Evolutionary conservation across 2,797 vertebrate genomes (phyloP).

Genomic region (Oreortyx pictus): DNA sequence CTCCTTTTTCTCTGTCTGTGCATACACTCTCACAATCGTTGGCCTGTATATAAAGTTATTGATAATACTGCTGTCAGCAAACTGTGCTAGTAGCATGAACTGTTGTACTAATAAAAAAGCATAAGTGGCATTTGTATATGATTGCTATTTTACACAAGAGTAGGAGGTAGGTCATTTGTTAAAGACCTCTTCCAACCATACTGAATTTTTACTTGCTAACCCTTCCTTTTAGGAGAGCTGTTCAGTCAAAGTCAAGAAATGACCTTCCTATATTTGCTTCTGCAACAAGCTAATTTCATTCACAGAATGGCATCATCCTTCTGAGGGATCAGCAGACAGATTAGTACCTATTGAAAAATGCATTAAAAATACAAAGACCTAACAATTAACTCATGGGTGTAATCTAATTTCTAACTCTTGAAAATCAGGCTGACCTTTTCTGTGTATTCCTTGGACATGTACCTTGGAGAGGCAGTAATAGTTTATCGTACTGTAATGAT

Average conservation of each 20-base stretch:
- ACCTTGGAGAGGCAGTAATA: not conserved
- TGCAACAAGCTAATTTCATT: not conserved
- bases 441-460: not conserved
- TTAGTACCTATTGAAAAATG: not conserved
- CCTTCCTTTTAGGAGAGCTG: conserved; percentile 25
- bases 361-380: not conserved
- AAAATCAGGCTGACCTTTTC: conserved; percentile 8
- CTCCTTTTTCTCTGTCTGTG: not conserved
- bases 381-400: not conserved
- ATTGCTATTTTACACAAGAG: not conserved
- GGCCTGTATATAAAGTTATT: not conserved
- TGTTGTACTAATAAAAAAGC: not conserved
- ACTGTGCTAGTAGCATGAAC: not conserved
- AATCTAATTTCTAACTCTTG: not conserved
- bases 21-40: not conserved
- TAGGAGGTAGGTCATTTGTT: not conserved
- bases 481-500: not conserved
- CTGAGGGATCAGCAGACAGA: conserved; percentile 7
- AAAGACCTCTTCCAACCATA: not conserved
- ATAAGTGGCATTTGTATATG: not conserved
- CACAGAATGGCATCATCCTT: not conserved
- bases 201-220: conserved; percentile 48
- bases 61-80: not conserved
- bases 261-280: conserved; percentile 13
- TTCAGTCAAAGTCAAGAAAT: conserved; percentile 29